These are phyloP conservation scores for Drosophila nannoptera DNA, from an alignment of 1,140 invertebrate genomes.

Conservation along the genomic window DNA sequence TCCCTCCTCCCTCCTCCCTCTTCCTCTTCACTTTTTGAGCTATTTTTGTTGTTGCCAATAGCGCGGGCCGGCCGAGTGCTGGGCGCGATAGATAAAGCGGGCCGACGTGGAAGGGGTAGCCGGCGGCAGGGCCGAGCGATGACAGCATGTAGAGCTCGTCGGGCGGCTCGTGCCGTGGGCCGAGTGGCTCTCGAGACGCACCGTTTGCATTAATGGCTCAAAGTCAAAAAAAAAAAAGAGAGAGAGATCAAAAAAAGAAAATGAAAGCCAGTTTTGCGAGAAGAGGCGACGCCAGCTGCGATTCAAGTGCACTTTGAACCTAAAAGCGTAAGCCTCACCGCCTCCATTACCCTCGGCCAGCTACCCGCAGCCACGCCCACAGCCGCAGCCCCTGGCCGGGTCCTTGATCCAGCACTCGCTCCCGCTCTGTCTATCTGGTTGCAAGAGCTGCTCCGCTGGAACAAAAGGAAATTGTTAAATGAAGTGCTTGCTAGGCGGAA, in stretches of 20 bases:
- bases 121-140: not conserved
- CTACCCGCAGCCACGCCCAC: not conserved
- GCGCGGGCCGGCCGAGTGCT: not conserved
- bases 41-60: slow-evolving; percentile 3
- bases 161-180: not conserved
- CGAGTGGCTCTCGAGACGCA: slow-evolving; percentile 58
- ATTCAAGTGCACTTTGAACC: slow-evolving; percentile 70
- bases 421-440: slow-evolving; percentile 11
- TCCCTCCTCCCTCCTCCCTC: too few species aligned
- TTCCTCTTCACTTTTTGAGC: not conserved
- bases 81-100: not conserved
- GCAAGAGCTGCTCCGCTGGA: slow-evolving; percentile 30
- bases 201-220: slow-evolving; percentile 65
- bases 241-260: not conserved
- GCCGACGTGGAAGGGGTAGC: not conserved
- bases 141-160: not conserved
- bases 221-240: slow-evolving; percentile 32
- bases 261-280: slow-evolving; percentile 54
- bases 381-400: too few species aligned
- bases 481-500: slow-evolving; percentile 56
- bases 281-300: slow-evolving; percentile 42
- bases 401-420: not conserved
- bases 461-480: slow-evolving; percentile 71
- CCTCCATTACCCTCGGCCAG: not conserved
- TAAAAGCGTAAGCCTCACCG: slow-evolving; percentile 69